Conservation (phyloP, 1,140 invertebrate species). For the Cylas formicarius region DNA sequence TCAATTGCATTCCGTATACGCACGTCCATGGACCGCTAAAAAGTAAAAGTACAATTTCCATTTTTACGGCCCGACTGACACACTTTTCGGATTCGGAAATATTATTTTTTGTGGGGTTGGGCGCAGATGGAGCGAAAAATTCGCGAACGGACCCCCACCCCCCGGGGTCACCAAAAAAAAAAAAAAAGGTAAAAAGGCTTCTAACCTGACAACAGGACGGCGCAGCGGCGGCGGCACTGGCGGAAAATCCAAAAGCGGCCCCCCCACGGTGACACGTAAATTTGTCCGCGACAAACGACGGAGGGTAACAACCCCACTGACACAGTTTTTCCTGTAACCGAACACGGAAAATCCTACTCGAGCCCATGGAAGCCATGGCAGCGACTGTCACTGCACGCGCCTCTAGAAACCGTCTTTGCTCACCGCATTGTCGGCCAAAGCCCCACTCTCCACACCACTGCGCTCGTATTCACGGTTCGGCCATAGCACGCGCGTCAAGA, state of each 20-base stretch:
- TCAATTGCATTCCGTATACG: no score
- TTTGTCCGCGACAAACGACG: slow-evolving; percentile 51
- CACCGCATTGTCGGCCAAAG: slow-evolving; percentile 9
- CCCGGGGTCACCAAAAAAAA: no score
- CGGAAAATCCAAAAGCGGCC: slow-evolving; percentile 47
- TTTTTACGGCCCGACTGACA: no score
- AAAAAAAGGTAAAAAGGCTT: no score
- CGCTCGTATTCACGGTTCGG: slow-evolving; percentile 2
- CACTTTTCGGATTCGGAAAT: no score
- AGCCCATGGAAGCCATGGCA: slow-evolving; percentile 70
- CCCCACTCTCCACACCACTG: slow-evolving; percentile 17
- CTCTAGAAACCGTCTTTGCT: slow-evolving; percentile 16
- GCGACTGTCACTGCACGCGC: slow-evolving; percentile 52
- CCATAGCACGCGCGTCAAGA: no score
- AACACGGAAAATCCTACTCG: slow-evolving; percentile 63
- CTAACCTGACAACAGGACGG: no score
- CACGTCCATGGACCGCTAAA: no score
- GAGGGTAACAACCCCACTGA: slow-evolving; percentile 63
- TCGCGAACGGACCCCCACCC: no score
- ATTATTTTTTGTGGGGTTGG: no score
- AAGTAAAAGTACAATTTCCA: no score
- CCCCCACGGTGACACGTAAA: slow-evolving; percentile 54
- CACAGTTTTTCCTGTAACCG: slow-evolving; percentile 68
- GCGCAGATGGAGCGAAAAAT: no score
- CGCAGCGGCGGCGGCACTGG: slow-evolving; percentile 21